These are phyloP conservation scores for Anser cygnoides DNA, from an alignment of 2,113 vertebrate genomes.

Conservation along the genomic window DNA sequence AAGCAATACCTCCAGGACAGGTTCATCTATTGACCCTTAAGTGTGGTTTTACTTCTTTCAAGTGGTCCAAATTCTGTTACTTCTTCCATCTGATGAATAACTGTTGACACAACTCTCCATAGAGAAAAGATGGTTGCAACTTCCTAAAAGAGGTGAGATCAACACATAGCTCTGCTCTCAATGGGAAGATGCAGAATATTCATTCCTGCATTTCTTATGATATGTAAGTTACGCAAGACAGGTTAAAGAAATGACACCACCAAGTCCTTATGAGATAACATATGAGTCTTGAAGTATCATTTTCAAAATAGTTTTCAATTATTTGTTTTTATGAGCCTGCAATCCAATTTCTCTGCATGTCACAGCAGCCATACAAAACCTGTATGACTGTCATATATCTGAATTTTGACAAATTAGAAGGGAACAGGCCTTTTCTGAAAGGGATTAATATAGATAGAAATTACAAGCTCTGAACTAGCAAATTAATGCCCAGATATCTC, in stretches of 20 bases:
- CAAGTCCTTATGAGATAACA: background rate
- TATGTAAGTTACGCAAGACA: background rate
- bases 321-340: background rate
- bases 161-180: background rate
- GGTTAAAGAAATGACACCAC: background rate
- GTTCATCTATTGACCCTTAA: background rate
- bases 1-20: background rate
- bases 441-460: background rate
- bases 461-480: background rate
- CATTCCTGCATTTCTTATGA: background rate
- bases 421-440: background rate
- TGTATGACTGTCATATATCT: background rate
- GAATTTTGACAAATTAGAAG: background rate
- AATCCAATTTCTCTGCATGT: background rate
- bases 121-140: background rate
- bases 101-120: background rate
- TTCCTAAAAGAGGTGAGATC: background rate
- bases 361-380: background rate
- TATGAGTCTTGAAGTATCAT: background rate
- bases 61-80: background rate
- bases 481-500: background rate
- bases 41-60: conserved; percentile 40
- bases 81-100: background rate
- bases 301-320: background rate
- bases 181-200: background rate